phyloP scores from a whole-genome alignment of 2,797 vertebrate genomes.

The Furcifer pardalis region DNA sequence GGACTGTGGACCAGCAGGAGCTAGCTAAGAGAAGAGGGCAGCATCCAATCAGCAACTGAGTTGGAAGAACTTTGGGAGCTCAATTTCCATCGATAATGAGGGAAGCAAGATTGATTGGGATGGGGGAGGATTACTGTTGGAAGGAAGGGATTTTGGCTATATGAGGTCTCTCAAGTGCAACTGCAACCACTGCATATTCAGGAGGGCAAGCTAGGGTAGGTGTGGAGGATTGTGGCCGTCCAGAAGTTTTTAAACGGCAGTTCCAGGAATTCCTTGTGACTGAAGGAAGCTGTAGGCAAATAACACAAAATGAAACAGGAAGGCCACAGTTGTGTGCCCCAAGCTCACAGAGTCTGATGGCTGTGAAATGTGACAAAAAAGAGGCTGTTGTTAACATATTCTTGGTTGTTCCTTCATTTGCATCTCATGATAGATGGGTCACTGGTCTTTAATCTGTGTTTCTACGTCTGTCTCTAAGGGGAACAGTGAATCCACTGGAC shows the following conservation, averaged over 20 bases:
- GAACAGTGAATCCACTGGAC: constrained; percentile 30
- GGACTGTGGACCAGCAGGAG: not conserved
- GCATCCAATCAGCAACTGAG: not conserved
- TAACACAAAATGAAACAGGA: too few species aligned
- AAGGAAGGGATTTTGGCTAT: not conserved
- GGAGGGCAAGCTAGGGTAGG: not conserved
- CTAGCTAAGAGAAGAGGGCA: not conserved
- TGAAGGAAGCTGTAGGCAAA: too few species aligned
- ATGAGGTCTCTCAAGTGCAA: not conserved
- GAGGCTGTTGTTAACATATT: constrained; percentile 27
- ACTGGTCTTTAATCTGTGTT: constrained; percentile 22
- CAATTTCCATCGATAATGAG: not conserved
- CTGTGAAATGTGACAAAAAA: constrained; percentile 7
- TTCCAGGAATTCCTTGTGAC: too few species aligned
- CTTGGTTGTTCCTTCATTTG: constrained; percentile 8
- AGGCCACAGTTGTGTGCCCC: too few species aligned
- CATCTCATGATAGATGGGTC: constrained; percentile 28
- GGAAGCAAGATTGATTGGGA: not conserved
- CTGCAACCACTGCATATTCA: not conserved
- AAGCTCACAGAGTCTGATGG: too few species aligned
- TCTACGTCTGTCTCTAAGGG: not conserved
- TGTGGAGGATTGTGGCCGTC: too few species aligned
- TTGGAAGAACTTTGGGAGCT: not conserved
- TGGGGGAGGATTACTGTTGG: not conserved
- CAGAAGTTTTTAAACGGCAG: too few species aligned